Evolutionary conservation across 2,888 invertebrate species (phyloP).

Genomic region (Sarcophaga variegata): DNA sequence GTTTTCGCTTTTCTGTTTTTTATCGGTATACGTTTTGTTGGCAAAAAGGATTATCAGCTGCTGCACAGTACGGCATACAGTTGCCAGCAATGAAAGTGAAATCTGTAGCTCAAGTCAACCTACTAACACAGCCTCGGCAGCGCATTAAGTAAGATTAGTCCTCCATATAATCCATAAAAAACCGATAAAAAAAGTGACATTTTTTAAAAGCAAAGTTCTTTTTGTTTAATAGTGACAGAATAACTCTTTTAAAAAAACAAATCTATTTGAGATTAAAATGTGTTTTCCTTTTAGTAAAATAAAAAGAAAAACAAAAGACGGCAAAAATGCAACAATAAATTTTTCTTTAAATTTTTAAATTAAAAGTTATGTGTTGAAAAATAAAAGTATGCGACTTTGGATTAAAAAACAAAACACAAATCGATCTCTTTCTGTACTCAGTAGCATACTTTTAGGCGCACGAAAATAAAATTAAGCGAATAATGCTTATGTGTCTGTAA

Average conservation of each 20-base stretch:
- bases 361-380: no score
- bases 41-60: conserved; percentile 51
- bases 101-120: not conserved
- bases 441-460: no score
- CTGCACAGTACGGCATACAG: not conserved
- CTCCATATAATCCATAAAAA: not conserved
- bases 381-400: no score
- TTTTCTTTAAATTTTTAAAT: no score
- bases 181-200: not conserved
- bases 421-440: no score
- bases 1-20: conserved; percentile 22
- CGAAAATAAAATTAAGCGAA: no score
- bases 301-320: not conserved
- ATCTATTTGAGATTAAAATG: not conserved
- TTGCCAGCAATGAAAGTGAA: conserved; percentile 10
- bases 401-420: no score
- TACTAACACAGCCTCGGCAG: not conserved
- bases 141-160: conserved; percentile 49
- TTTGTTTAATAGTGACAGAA: not conserved
- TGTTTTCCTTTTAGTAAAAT: not conserved
- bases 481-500: no score
- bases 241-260: not conserved
- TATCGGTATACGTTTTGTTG: conserved; percentile 2
- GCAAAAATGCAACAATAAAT: no score
- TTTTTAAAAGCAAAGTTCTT: no score